A percentile compares a stretch with the other conserved stretches of the same genome.
phyloP scores from a whole-genome alignment of 2,888 invertebrate genomes.

The Augochlorella aurata region DNA sequence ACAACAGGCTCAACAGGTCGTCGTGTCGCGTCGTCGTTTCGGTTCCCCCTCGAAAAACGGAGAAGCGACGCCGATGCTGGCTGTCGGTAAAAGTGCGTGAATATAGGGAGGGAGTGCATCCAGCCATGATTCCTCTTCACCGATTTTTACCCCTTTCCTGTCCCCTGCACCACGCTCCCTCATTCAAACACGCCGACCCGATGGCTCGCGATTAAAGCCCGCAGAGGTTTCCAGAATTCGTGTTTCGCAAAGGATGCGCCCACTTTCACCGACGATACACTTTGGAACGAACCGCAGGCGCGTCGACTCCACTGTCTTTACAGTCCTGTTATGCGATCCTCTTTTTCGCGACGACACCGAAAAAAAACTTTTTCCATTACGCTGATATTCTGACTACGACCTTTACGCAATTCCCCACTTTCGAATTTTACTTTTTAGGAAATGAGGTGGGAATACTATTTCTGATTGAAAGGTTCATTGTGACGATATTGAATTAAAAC shows the following conservation, averaged over 20 bases:
- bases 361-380: background rate
- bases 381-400: background rate
- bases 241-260: conserved; percentile 51
- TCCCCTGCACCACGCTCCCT: conserved; percentile 60
- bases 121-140: conserved; percentile 80
- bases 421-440: background rate
- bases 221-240: conserved; percentile 57
- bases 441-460: too few species aligned
- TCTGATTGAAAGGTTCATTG: too few species aligned
- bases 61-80: conserved; percentile 64
- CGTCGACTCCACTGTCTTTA: background rate
- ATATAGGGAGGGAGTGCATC: conserved; percentile 79
- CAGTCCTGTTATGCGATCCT: background rate
- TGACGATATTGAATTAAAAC: too few species aligned
- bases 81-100: conserved; percentile 77
- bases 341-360: too few species aligned
- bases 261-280: conserved; percentile 50
- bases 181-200: conserved; percentile 53
- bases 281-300: background rate
- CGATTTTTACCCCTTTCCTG: conserved; percentile 80
- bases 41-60: conserved; percentile 65
- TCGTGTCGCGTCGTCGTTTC: conserved; percentile 34
- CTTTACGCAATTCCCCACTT: background rate
- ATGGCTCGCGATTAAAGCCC: conserved; percentile 64
- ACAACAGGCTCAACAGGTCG: conserved; percentile 68